A percentile compares a stretch with the other conserved stretches of the same genome.
Evolutionary conservation across 2,797 vertebrate genomes (phyloP).

Genomic region (Nyctibius grandis): DNA sequence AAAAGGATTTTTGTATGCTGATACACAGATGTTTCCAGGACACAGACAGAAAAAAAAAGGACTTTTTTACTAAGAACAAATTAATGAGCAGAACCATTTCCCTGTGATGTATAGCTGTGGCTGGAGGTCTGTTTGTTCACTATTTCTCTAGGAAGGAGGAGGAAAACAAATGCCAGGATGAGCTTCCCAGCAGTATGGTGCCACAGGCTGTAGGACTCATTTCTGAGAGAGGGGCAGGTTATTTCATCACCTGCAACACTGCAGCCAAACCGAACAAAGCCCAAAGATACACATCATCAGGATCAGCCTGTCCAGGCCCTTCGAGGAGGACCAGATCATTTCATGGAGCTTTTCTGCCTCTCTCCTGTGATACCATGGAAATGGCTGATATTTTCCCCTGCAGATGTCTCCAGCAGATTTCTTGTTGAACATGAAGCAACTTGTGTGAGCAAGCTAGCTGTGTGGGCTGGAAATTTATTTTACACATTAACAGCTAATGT

Average conservation of each 20-base stretch:
- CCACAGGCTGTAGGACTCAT: neutral
- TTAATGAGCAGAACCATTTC: neutral
- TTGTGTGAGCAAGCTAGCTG: neutral
- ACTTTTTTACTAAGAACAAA: neutral
- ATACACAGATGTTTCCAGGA: neutral
- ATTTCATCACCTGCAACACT: neutral
- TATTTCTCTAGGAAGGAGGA: neutral
- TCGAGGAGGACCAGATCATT: neutral
- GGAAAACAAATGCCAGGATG: neutral
- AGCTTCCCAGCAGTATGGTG: neutral
- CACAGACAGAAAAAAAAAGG: fast-evolving
- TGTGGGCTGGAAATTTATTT: neutral
- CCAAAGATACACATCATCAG: neutral
- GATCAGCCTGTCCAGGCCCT: neutral
- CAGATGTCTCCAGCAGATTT: neutral
- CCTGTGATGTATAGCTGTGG: neutral
- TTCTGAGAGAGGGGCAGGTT: neutral
- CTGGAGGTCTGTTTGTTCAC: neutral
- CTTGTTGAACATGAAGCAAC: neutral
- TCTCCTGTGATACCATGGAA: neutral
- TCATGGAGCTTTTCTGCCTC: neutral
- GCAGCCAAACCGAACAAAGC: neutral
- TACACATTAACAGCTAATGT: neutral
- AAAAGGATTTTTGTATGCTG: neutral
- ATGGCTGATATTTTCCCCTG: neutral